These are phyloP conservation scores for Daktulosphaira vitifoliae DNA, from an alignment of 1,140 invertebrate genomes.

Conservation along the genomic window DNA sequence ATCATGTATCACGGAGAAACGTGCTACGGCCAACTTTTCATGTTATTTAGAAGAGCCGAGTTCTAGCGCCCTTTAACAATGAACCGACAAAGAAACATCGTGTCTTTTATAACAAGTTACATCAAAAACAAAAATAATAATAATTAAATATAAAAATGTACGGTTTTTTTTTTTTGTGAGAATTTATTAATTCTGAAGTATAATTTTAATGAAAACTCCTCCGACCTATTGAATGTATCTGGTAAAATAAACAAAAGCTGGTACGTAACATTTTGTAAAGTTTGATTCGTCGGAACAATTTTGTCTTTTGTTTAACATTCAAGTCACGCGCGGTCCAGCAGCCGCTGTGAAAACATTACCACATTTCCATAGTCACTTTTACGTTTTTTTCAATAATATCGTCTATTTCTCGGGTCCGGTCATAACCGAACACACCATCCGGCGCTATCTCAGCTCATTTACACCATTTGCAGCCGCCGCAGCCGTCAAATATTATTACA, in stretches of 20 bases:
- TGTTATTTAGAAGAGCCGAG: constrained; percentile 11
- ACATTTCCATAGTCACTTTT: constrained; percentile 26
- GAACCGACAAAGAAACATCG: too few relatives aligned
- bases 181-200: too few relatives aligned
- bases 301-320: not conserved
- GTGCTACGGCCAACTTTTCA: constrained; percentile 16
- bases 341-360: not conserved
- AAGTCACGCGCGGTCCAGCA: constrained; percentile 31
- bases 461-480: not conserved
- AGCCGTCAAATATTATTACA: not conserved
- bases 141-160: too few relatives aligned
- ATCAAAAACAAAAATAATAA: too few relatives aligned
- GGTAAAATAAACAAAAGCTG: too few relatives aligned
- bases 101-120: too few relatives aligned
- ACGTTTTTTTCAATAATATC: constrained; percentile 30
- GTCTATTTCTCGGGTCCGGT: constrained; percentile 10
- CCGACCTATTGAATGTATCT: too few relatives aligned
- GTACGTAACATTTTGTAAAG: too few relatives aligned
- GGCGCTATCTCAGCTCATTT: constrained; percentile 7
- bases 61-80: not conserved
- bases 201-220: too few relatives aligned
- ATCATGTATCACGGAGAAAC: constrained; percentile 29
- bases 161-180: too few relatives aligned
- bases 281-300: too few relatives aligned
- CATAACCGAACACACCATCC: not conserved